A percentile compares a stretch with the other conserved stretches of the same genome.
Evolutionary conservation across 2,888 invertebrate genomes (phyloP).

Genomic region (Caenorhabditis doughertyi): DNA sequence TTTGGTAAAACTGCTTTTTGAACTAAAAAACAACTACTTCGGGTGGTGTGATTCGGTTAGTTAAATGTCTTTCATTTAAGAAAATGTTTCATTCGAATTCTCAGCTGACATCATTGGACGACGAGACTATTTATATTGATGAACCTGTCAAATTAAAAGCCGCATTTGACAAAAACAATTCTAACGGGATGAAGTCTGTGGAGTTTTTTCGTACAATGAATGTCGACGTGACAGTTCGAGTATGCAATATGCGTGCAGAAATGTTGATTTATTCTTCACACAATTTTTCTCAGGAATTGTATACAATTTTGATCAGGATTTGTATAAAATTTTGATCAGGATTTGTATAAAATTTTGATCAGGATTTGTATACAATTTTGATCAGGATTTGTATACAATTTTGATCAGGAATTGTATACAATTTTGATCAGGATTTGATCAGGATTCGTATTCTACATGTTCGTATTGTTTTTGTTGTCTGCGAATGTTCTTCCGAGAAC

Average conservation of each 20-base stretch:
- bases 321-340: no score
- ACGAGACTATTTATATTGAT: slow-evolving; percentile 31
- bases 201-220: slow-evolving; percentile 75
- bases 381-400: no score
- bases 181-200: slow-evolving; percentile 46
- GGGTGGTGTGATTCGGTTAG: slow-evolving; percentile 90
- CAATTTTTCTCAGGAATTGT: no score
- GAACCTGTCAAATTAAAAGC: slow-evolving; percentile 51
- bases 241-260: slow-evolving; percentile 97
- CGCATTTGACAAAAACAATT: slow-evolving; percentile 54
- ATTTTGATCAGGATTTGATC: no score
- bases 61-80: no score
- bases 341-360: no score
- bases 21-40: slow-evolving; percentile 92
- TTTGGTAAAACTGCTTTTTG: slow-evolving; percentile 87
- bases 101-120: slow-evolving; percentile 59
- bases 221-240: slow-evolving; percentile 81
- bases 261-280: slow-evolving; percentile 71
- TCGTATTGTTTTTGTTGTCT: no score
- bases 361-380: no score
- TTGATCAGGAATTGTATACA: no score
- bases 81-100: neutral
- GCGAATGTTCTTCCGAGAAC: no score
- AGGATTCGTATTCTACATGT: no score
- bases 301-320: no score